A percentile compares a stretch with the other conserved stretches of the same genome.
These are phyloP conservation scores for Diarsia mendica DNA, from an alignment of 2,888 invertebrate species.

Conservation along the genomic window DNA sequence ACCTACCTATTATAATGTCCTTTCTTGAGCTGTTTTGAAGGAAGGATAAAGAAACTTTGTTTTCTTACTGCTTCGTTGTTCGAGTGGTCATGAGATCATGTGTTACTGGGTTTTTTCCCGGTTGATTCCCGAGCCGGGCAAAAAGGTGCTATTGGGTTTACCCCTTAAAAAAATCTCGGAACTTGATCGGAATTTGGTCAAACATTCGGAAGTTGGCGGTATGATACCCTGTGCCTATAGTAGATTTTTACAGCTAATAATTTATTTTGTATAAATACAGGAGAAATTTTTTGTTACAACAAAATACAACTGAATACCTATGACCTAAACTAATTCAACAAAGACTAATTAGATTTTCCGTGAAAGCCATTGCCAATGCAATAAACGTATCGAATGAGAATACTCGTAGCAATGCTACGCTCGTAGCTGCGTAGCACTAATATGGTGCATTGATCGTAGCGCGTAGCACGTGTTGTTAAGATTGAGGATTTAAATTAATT, in stretches of 20 bases:
- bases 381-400: background rate
- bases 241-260: too few species aligned
- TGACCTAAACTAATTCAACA: background rate
- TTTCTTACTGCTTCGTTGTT: too few species aligned
- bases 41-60: background rate
- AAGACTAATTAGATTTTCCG: background rate
- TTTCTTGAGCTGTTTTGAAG: background rate
- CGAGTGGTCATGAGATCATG: too few species aligned
- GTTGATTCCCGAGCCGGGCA: too few species aligned
- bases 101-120: too few species aligned
- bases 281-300: background rate
- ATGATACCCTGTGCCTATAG: too few species aligned
- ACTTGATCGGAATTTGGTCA: too few species aligned
- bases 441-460: constrained; percentile 19
- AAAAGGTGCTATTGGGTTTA: too few species aligned
- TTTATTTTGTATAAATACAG: too few species aligned
- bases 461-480: constrained; percentile 20
- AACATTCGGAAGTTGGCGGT: too few species aligned
- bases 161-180: too few species aligned
- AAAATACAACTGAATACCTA: background rate
- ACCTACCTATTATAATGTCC: background rate
- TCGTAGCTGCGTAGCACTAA: constrained; percentile 47
- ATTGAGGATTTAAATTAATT: background rate
- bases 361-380: background rate
- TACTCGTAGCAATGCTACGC: constrained; percentile 48